These are phyloP conservation scores for Sebastes trivittatus DNA, from an alignment of 2,797 vertebrate species.

Conservation along the genomic window DNA sequence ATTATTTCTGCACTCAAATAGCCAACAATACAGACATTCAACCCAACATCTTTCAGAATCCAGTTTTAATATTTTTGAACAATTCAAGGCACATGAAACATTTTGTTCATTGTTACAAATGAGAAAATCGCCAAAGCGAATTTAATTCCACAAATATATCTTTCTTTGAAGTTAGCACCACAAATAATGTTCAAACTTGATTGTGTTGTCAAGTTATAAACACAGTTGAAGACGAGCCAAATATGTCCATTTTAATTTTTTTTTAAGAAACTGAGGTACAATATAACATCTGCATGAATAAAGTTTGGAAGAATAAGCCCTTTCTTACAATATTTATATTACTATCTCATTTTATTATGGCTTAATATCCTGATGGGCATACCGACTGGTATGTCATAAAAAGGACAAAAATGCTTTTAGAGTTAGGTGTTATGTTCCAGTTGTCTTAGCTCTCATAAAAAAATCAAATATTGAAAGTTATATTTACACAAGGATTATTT, in stretches of 20 bases:
- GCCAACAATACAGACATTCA: slow-evolving; percentile 84
- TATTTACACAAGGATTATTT: slow-evolving; percentile 88
- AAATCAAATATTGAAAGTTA: slow-evolving; percentile 76
- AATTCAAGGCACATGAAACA: slow-evolving; percentile 84
- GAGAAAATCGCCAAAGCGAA: slow-evolving; percentile 61
- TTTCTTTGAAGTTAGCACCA: slow-evolving; percentile 63
- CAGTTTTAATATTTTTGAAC: slow-evolving; percentile 86
- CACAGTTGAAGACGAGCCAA: slow-evolving; percentile 77
- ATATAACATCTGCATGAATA: slow-evolving; percentile 81
- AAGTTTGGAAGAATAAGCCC: slow-evolving; percentile 51
- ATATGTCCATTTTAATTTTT: slow-evolving; percentile 59
- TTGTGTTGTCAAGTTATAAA: slow-evolving; percentile 80
- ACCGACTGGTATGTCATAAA: too few relatives aligned
- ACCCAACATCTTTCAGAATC: slow-evolving; percentile 85
- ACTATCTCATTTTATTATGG: slow-evolving; percentile 66
- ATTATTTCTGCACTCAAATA: slow-evolving; percentile 39
- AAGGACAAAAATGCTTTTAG: too few relatives aligned
- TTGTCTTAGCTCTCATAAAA: slow-evolving; percentile 71
- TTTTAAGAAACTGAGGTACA: slow-evolving; percentile 81
- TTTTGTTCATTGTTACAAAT: slow-evolving; percentile 74
- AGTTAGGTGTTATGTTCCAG: slow-evolving; percentile 63
- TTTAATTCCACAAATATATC: slow-evolving; percentile 66
- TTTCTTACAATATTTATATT: slow-evolving; percentile 71
- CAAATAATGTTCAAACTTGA: slow-evolving; percentile 74
- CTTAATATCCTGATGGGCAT: slow-evolving; percentile 51